Evolutionary conservation across 2,797 vertebrate genomes (phyloP).

Genomic region (Austrolebias charrua): DNA sequence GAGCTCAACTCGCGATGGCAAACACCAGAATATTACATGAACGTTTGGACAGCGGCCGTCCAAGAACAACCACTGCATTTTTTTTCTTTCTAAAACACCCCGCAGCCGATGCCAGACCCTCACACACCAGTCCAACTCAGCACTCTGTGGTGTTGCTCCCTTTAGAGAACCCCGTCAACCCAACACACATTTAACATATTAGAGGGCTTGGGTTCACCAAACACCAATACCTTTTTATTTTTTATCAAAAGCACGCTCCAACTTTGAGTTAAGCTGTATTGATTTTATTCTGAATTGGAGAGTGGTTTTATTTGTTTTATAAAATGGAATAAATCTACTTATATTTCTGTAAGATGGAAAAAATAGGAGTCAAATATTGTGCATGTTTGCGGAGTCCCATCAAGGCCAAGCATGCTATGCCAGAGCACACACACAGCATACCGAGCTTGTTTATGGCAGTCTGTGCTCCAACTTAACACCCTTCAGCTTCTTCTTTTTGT

Average conservation of each 20-base stretch:
- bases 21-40: conserved; percentile 63
- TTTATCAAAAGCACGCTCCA: conserved; percentile 15
- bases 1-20: conserved; percentile 54
- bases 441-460: conserved; percentile 42
- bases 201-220: conserved; percentile 14
- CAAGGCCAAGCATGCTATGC: conserved; percentile 47
- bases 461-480: conserved; percentile 15
- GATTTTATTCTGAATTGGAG: conserved; percentile 29
- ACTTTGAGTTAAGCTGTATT: conserved; percentile 17
- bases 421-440: conserved; percentile 56
- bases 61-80: conserved; percentile 72
- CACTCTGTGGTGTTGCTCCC: conserved; percentile 57
- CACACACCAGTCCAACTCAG: conserved; percentile 56
- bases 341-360: no score
- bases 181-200: conserved; percentile 58
- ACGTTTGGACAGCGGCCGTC: conserved; percentile 59
- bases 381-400: conserved; percentile 50
- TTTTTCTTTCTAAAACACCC: conserved; percentile 64
- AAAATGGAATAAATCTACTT: conserved; percentile 32
- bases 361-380: conserved; percentile 38
- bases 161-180: conserved; percentile 54
- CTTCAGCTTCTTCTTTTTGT: conserved; percentile 19
- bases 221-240: not conserved
- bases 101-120: conserved; percentile 67
- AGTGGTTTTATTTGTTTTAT: conserved; percentile 27